Evolutionary conservation across 53 echinoderm and acorn worm genomes (phyloP).

Genomic region (Zoroaster sp.): DNA sequence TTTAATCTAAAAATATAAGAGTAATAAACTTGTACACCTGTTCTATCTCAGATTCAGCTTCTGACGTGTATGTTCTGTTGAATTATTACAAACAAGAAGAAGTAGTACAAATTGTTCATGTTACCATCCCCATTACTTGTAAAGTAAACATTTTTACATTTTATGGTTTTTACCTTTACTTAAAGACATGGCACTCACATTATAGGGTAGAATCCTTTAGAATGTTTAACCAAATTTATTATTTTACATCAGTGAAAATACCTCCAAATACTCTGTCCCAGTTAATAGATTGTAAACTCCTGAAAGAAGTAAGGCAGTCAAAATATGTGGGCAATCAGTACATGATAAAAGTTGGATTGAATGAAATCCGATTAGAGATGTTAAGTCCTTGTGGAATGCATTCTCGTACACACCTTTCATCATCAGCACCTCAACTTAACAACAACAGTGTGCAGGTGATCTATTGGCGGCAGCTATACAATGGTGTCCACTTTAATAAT

Average conservation of each 20-base stretch:
- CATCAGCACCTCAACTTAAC: neutral
- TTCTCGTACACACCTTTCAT: neutral
- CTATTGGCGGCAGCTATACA: neutral
- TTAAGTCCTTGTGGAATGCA: constrained; percentile 14
- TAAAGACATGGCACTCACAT: neutral
- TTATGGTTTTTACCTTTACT: neutral
- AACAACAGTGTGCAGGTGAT: constrained; percentile 22
- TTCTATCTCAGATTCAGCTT: neutral
- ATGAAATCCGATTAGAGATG: constrained; percentile 44
- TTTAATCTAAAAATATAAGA: neutral
- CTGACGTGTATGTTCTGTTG: neutral
- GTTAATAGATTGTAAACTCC: neutral
- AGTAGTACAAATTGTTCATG: neutral
- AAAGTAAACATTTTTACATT: neutral
- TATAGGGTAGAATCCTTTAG: neutral
- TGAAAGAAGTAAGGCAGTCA: neutral
- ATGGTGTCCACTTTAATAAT: neutral
- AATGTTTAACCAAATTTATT: neutral
- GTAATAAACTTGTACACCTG: neutral
- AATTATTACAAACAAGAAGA: neutral
- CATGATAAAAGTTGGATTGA: constrained; percentile 34
- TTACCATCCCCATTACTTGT: neutral
- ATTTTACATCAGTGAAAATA: neutral
- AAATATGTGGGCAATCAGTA: constrained; percentile 8
- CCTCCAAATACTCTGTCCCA: neutral